These are phyloP conservation scores for Tiliacea aurago DNA, from an alignment of 2,888 invertebrate genomes.

Conservation along the genomic window DNA sequence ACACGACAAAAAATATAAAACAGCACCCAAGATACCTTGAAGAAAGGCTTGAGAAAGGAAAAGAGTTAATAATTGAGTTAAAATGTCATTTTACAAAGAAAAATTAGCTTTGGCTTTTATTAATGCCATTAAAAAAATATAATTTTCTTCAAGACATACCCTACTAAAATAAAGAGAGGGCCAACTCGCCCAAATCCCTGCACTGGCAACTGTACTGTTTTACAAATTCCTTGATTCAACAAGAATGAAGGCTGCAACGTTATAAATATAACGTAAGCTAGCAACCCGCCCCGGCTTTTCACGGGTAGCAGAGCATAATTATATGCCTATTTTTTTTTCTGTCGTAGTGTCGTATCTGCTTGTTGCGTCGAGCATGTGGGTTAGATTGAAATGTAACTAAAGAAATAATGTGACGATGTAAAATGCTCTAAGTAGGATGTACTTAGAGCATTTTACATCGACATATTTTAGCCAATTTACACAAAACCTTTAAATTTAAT, in stretches of 20 bases:
- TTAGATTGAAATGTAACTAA: no score
- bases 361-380: no score
- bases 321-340: no score
- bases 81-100: not conserved
- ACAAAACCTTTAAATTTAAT: no score
- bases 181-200: not conserved
- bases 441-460: no score
- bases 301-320: no score
- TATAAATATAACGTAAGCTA: not conserved
- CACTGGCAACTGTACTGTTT: not conserved
- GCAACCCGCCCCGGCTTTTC: no score
- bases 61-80: slow-evolving; percentile 14
- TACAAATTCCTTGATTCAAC: not conserved
- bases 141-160: not conserved
- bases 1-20: slow-evolving; percentile 28
- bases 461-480: no score
- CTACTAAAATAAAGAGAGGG: not conserved
- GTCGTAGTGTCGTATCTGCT: no score
- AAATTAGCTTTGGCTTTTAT: not conserved
- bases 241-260: not conserved
- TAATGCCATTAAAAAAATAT: not conserved
- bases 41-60: not conserved
- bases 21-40: not conserved
- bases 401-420: no score
- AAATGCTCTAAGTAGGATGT: no score